Conservation (phyloP, 2,797 vertebrate genomes). For the Enteromius viviparus region DNA sequence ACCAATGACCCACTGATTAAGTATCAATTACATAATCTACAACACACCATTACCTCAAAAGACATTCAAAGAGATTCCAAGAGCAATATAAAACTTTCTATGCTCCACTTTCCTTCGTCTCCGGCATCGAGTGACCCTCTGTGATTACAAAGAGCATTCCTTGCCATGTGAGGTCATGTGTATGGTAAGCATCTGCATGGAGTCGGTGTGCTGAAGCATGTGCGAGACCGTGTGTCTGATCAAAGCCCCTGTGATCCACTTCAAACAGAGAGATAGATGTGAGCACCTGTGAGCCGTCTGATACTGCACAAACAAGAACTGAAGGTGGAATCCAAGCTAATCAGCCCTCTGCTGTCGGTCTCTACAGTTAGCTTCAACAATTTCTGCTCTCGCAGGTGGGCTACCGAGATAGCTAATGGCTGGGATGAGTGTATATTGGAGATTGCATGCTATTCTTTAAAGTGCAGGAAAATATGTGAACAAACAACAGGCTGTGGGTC, state of each 20-base stretch:
- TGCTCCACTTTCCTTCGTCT: conserved; percentile 30
- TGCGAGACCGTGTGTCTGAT: conserved; percentile 58
- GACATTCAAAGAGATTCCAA: conserved; percentile 43
- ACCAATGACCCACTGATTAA: neutral
- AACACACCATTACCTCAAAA: conserved; percentile 34
- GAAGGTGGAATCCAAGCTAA: conserved; percentile 34
- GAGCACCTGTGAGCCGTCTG: conserved; percentile 66
- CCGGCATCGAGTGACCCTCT: conserved; percentile 52
- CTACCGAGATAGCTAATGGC: conserved; percentile 22
- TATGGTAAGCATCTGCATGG: conserved; percentile 71
- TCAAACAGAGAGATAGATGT: conserved; percentile 66
- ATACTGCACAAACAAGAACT: conserved; percentile 57
- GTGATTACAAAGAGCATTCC: conserved; percentile 69
- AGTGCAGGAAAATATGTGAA: conserved; percentile 25
- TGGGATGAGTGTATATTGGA: conserved; percentile 20
- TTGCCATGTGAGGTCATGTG: conserved; percentile 72
- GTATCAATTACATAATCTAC: neutral
- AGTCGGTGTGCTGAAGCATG: conserved; percentile 52
- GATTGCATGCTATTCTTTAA: conserved; percentile 23
- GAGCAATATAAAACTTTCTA: conserved; percentile 15
- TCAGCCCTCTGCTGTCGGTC: conserved; percentile 30
- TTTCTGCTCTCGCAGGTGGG: conserved; percentile 12
- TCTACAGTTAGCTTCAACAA: conserved; percentile 35
- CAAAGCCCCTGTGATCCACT: conserved; percentile 74
- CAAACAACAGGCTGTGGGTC: neutral